Evolutionary conservation across 2,797 vertebrate species (phyloP), one percentile per base, ranked within the genome.

Genomic region (Margarornis squamiger): DNA sequence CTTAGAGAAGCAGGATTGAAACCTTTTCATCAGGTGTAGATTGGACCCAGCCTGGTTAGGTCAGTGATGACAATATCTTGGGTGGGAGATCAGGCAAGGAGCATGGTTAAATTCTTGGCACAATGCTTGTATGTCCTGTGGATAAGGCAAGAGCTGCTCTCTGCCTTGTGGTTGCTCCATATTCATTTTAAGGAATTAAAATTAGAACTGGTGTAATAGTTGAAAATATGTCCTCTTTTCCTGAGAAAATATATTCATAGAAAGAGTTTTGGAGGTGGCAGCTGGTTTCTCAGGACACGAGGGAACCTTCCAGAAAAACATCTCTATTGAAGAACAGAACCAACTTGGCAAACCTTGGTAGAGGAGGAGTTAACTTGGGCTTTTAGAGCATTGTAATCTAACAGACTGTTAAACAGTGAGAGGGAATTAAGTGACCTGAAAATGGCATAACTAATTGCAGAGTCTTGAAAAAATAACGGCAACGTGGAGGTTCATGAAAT

Each of bases 401-500:
- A 94, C 96, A 97, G 96, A 94, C 93, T 96, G 96, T 97, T 97
- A 97, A 98, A 97, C 85, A 97, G 97, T 92, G 89, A 97, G 96
- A 97, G 96, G 83, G 73, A 97, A 98, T 98, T 98, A 97, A 98
- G 96, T 96, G 96, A 98, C 97, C 97, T 97, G 96, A 97, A 98
- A 98, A 97, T 97, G 97, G 97, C 97, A 97, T 97, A 98, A 97
- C 97, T 98, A 98, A 98, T 98, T 95, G 92, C 92, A 97, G 91
- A 96, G 94, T 95, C 96, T 96, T 90, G 66, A 92, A 86, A 86
- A 96, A 97, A 97, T 88, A 94, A 96, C 79, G 77, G 95, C 96
- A 97, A 97, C 41, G 80, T 92, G 88, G 96, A 97, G 92, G 97
- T 97, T 98, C 97, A 98, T 98, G 98, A 98, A 98, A 98, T 97